These are phyloP conservation scores for Resseliella maxima DNA, from an alignment of 2,888 invertebrate genomes.

Conservation along the genomic window DNA sequence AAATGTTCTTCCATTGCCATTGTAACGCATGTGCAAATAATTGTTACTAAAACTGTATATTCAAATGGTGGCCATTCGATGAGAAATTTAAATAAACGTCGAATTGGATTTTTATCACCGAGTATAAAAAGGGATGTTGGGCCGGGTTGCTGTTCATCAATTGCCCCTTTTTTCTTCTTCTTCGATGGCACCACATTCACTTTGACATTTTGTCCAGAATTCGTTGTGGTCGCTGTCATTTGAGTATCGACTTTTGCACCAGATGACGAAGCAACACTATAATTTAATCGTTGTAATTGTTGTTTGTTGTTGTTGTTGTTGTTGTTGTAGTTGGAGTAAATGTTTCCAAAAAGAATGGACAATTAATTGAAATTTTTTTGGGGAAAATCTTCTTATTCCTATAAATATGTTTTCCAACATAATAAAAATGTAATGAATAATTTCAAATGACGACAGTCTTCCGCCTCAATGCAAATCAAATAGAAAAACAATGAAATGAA, in stretches of 20 bases:
- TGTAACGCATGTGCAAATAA: constrained; percentile 99
- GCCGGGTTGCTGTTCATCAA: constrained; percentile 67
- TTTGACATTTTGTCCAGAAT: constrained; percentile 48
- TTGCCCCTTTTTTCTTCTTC: background rate
- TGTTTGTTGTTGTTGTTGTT: too few species aligned
- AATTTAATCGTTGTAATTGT: too few species aligned
- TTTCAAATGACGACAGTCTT: background rate
- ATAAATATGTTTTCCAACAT: too few species aligned
- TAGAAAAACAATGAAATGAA: too few species aligned
- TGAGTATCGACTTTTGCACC: background rate
- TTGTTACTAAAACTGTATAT: constrained; percentile 99
- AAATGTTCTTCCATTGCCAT: constrained; percentile 99
- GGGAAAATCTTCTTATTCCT: too few species aligned
- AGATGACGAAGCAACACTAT: background rate
- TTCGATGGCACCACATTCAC: background rate
- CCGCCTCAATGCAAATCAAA: too few species aligned
- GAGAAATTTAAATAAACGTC: constrained; percentile 75
- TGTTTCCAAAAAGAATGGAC: background rate
- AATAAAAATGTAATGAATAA: background rate
- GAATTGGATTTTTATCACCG: constrained; percentile 73
- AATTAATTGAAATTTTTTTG: background rate
- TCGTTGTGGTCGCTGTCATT: constrained; percentile 4
- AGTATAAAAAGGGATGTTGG: constrained; percentile 98
- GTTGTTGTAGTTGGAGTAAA: background rate
- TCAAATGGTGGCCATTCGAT: constrained; percentile 99